Conservation (phyloP, 1,140 invertebrate genomes). For the Heterodera carotae region DNA sequence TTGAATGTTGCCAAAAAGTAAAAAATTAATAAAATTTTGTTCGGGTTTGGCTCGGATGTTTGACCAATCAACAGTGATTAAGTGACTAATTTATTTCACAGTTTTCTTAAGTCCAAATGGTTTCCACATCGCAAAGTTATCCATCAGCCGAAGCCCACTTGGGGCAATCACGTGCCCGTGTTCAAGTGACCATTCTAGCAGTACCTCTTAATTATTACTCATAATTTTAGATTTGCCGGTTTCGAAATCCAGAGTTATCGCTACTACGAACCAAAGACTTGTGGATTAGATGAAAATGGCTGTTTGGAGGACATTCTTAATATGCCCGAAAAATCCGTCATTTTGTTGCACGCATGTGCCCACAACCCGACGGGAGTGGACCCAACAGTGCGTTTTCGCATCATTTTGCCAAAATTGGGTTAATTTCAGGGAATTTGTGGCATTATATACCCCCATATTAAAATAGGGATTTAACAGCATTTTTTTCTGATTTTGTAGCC, state of each 20-base stretch:
- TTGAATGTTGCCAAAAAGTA: too few species aligned
- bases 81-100: too few species aligned
- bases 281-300: conserved; percentile 89
- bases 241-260: conserved; percentile 85
- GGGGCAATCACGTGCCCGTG: conserved; percentile 95
- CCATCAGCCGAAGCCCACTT: conserved; percentile 90
- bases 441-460: too few species aligned
- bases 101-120: conserved; percentile 70
- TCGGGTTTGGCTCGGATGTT: too few species aligned
- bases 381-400: conserved; percentile 66
- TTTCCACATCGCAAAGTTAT: conserved; percentile 73
- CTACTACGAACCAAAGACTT: conserved; percentile 93
- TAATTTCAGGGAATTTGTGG: too few species aligned
- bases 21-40: too few species aligned
- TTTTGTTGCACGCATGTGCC: conserved; percentile 94
- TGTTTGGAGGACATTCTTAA: conserved; percentile 81
- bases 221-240: conserved; percentile 73
- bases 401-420: too few species aligned
- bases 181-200: conserved; percentile 73
- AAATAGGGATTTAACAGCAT: too few species aligned
- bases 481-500: too few species aligned
- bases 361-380: conserved; percentile 97
- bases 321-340: conserved; percentile 87
- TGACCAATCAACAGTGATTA: too few species aligned
- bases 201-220: background rate